Conservation (phyloP, 2,888 invertebrate genomes). For the Acrobeloides nanus region DNA sequence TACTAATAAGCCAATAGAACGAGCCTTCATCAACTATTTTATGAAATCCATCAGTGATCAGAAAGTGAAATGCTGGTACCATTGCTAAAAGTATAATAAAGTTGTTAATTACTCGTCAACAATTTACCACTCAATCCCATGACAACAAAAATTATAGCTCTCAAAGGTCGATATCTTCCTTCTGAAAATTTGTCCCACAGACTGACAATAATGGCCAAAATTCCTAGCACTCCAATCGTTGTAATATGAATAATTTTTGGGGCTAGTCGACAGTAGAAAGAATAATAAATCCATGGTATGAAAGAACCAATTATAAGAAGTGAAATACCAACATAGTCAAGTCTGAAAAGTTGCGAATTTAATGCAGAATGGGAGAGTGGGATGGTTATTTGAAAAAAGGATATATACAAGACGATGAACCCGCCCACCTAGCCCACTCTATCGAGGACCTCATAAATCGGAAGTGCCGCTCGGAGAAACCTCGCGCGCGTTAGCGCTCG, state of each 20-base stretch:
- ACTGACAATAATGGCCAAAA: slow-evolving; percentile 86
- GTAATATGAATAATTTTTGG: slow-evolving; percentile 67
- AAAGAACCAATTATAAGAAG: slow-evolving; percentile 96
- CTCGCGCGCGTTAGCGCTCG: too few relatives aligned
- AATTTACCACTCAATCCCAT: slow-evolving; percentile 69
- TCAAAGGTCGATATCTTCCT: slow-evolving; percentile 76
- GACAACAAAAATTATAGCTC: slow-evolving; percentile 88
- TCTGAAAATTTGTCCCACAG: slow-evolving; percentile 95
- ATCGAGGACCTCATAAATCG: too few relatives aligned
- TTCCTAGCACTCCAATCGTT: slow-evolving; percentile 75
- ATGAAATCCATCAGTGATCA: slow-evolving; percentile 87
- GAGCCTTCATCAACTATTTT: slow-evolving; percentile 82
- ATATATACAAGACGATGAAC: not conserved
- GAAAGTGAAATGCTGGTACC: slow-evolving; percentile 91
- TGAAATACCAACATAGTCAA: slow-evolving; percentile 76
- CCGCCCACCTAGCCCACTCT: not conserved
- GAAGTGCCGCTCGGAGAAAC: too few relatives aligned
- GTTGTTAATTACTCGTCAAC: too few relatives aligned
- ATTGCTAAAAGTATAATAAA: slow-evolving; percentile 63
- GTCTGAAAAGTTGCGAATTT: too few relatives aligned
- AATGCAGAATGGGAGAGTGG: not conserved
- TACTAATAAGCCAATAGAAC: slow-evolving; percentile 83
- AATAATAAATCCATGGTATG: slow-evolving; percentile 98
- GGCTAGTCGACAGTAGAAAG: slow-evolving; percentile 90
- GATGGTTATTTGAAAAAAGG: not conserved